phyloP scores from a whole-genome alignment of 2,113 vertebrate species.

The Oplegnathus fasciatus region DNA sequence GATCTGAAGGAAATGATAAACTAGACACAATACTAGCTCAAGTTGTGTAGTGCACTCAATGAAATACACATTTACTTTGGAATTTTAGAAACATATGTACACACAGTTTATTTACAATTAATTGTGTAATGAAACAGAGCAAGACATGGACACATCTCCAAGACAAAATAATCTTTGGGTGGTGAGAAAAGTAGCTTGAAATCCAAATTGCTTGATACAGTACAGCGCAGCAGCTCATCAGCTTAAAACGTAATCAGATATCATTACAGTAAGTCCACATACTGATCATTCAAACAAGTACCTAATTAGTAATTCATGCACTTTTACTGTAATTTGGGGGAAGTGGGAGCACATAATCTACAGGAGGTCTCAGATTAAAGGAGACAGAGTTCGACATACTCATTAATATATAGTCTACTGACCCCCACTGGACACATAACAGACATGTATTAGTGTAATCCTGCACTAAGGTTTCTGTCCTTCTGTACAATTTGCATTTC shows the following conservation, averaged over 20 bases:
- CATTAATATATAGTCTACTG: background rate
- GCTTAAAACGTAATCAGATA: background rate
- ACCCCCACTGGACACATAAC: background rate
- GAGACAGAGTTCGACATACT: background rate
- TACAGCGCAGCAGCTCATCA: background rate
- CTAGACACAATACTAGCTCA: background rate
- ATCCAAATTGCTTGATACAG: background rate
- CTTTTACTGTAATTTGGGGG: background rate
- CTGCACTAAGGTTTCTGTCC: background rate
- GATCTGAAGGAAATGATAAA: background rate
- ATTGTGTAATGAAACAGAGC: background rate
- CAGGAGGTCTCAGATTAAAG: background rate
- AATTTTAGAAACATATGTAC: background rate
- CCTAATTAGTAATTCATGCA: background rate
- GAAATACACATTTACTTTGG: background rate
- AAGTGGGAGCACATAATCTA: background rate
- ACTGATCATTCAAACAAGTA: background rate
- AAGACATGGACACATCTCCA: background rate
- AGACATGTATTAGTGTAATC: background rate
- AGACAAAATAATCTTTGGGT: too few relatives aligned
- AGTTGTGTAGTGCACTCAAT: background rate
- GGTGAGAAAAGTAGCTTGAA: background rate
- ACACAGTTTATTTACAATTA: slow-evolving; percentile 12
- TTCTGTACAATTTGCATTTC: background rate
- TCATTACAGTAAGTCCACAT: background rate